Conservation (phyloP, 2,113 vertebrate species). For the Gopherus flavomarginatus region DNA sequence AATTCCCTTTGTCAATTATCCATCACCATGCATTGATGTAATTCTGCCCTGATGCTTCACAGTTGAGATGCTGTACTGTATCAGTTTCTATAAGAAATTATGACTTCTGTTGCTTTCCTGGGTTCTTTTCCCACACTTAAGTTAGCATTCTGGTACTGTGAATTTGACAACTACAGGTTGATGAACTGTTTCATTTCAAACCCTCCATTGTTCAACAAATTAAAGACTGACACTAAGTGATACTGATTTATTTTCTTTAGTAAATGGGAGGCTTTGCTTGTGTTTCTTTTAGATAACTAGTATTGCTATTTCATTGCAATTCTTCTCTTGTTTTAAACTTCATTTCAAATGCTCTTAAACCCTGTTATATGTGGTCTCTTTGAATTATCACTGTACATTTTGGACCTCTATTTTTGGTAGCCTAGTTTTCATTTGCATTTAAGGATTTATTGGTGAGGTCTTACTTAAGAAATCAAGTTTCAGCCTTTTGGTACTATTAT, state of each 20-base stretch:
- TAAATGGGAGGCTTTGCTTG: not conserved
- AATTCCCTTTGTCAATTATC: not conserved
- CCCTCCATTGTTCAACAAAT: not conserved
- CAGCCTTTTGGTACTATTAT: not conserved
- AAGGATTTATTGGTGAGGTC: not conserved
- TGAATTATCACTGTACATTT: not conserved
- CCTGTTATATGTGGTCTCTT: not conserved
- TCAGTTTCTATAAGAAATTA: not conserved
- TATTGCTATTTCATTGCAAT: not conserved
- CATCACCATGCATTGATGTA: accelerated
- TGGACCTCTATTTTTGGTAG: not conserved
- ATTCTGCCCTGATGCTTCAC: accelerated
- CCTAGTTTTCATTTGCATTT: not conserved
- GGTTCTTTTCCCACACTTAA: not conserved
- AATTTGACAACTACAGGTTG: not conserved
- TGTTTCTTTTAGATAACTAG: not conserved
- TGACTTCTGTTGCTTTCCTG: not conserved
- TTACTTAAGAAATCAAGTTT: not conserved
- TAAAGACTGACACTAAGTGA: not conserved
- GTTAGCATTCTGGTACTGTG: not conserved
- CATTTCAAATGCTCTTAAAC: not conserved
- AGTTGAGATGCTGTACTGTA: accelerated
- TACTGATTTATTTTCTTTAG: not conserved
- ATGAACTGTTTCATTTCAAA: not conserved
- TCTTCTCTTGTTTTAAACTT: not conserved